A percentile compares a stretch with the other conserved stretches of the same genome.
These are phyloP conservation scores for Sminthurinus signatus DNA, from an alignment of 1,140 invertebrate genomes.

Conservation along the genomic window DNA sequence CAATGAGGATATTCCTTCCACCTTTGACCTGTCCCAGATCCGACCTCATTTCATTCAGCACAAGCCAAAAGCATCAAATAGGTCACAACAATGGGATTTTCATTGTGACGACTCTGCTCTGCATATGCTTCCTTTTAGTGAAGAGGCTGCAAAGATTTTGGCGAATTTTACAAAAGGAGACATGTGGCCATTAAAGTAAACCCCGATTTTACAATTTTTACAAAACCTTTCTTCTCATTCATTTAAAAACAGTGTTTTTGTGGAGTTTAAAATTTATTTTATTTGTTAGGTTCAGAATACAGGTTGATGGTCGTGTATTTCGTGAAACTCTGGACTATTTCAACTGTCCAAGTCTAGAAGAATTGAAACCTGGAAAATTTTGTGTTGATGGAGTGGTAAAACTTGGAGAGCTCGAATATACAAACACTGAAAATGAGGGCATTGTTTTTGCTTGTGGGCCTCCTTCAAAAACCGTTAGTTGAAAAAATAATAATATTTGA, in stretches of 20 bases:
- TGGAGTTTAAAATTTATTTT: no score
- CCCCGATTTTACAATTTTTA: neutral
- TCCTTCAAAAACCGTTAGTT: neutral
- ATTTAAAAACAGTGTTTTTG: neutral
- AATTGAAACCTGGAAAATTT: neutral
- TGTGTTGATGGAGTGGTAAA: slow-evolving; percentile 6
- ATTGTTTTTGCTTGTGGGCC: neutral
- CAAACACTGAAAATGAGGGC: neutral
- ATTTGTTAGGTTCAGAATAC: neutral
- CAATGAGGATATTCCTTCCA: neutral
- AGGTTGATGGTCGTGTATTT: neutral
- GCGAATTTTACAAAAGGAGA: neutral
- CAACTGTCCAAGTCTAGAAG: neutral
- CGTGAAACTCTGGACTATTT: neutral
- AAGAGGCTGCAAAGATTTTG: neutral
- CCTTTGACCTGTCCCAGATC: neutral
- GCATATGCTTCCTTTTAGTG: neutral
- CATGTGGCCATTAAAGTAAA: neutral
- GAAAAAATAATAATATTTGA: neutral
- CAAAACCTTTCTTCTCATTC: neutral
- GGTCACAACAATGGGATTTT: neutral
- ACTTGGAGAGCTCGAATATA: neutral
- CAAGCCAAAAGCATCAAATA: neutral
- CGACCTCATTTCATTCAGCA: neutral
- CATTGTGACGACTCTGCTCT: neutral